Conservation (phyloP, 2,888 invertebrate species). For the Rhingia rostrata region DNA sequence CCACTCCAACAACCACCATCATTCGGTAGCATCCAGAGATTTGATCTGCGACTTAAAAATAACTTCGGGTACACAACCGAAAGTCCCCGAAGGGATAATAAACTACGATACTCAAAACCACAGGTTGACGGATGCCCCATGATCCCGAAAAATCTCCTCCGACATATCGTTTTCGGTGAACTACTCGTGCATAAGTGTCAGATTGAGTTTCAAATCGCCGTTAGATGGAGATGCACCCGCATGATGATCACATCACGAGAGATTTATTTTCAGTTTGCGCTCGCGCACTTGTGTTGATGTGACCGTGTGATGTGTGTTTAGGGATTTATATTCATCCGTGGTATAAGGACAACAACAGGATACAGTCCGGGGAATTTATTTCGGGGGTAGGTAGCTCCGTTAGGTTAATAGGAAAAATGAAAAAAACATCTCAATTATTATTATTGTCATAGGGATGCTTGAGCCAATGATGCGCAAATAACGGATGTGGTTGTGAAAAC, state of each 20-base stretch:
- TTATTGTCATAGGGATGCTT: conserved; percentile 27
- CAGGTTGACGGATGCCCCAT: conserved; percentile 68
- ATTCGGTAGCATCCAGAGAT: conserved; percentile 30
- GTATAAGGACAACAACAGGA: conserved; percentile 54
- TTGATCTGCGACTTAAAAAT: conserved; percentile 55
- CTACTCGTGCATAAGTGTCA: conserved; percentile 56
- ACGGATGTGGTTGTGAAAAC: conserved; percentile 70
- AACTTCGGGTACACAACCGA: conserved; percentile 26
- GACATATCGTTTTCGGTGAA: conserved; percentile 44
- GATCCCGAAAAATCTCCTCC: conserved; percentile 52
- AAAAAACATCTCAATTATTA: conserved; percentile 49
- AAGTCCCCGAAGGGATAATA: conserved; percentile 60
- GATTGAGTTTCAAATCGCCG: conserved; percentile 68
- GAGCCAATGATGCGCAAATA: conserved; percentile 57
- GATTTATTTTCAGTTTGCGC: conserved; percentile 56
- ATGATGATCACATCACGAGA: conserved; percentile 44
- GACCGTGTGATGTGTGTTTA: conserved; percentile 38
- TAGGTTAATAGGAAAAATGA: conserved; percentile 3
- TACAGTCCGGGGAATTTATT: conserved; percentile 47
- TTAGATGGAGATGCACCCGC: conserved; percentile 48
- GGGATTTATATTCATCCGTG: conserved; percentile 40
- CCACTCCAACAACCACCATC: conserved; percentile 32
- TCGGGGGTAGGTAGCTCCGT: conserved; percentile 34
- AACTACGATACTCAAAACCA: conserved; percentile 58
- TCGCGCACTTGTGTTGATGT: conserved; percentile 58